These are phyloP conservation scores for Gallinago undulata DNA, from an alignment of 2,113 vertebrate genomes.

Conservation along the genomic window DNA sequence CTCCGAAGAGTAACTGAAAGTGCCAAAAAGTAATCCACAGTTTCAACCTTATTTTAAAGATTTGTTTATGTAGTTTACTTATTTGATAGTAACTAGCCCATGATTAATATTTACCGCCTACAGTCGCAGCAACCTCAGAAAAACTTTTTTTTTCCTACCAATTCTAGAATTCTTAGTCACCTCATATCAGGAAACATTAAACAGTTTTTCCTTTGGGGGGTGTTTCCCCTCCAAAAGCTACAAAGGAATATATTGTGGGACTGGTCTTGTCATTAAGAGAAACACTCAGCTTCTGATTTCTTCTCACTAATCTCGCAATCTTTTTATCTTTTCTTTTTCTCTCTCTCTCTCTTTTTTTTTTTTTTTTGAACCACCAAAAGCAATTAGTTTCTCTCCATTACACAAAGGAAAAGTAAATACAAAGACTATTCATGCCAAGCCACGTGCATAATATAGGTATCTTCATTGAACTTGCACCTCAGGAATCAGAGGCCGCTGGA, in stretches of 20 bases:
- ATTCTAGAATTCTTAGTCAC: neutral
- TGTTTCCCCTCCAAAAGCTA: neutral
- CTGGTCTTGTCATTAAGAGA: neutral
- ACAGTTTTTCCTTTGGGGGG: neutral
- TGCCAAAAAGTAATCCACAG: neutral
- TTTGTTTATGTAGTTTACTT: neutral
- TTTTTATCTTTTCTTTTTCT: neutral
- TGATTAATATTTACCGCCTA: neutral
- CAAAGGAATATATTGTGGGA: neutral
- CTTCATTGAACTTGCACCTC: neutral
- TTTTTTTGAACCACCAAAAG: neutral
- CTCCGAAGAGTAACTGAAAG: neutral
- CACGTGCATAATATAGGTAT: neutral
- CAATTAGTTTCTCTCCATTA: neutral
- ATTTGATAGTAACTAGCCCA: neutral
- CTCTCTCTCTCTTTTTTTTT: neutral
- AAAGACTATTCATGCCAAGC: neutral
- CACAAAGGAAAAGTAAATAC: neutral
- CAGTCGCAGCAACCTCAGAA: neutral
- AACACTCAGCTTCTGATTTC: neutral
- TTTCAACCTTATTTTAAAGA: neutral
- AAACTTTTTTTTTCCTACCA: neutral
- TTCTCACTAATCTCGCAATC: neutral
- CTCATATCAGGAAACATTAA: neutral
- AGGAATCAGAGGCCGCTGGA: neutral